Percentiles rank a stretch among this genome's conserved stretches.
These are phyloP conservation scores for Ammodytes dubius DNA, from an alignment of 2,113 vertebrate genomes.

Conservation along the genomic window DNA sequence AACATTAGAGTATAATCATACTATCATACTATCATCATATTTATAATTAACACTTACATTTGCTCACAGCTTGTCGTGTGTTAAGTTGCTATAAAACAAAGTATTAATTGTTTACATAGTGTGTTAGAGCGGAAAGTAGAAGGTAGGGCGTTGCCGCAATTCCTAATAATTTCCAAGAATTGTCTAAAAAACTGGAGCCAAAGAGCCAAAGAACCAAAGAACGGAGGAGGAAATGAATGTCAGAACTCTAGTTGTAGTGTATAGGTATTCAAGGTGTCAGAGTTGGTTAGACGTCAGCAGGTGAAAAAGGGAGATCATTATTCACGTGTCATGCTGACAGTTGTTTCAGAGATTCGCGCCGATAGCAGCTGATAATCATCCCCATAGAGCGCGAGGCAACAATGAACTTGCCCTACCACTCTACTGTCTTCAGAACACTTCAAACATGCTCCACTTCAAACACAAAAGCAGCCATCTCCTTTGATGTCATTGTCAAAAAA, in stretches of 20 bases:
- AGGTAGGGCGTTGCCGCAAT: background rate
- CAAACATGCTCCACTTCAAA: slow-evolving; percentile 84
- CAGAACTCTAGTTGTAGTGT: slow-evolving; percentile 57
- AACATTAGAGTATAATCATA: too few species aligned
- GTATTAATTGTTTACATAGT: background rate
- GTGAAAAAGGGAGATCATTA: slow-evolving; percentile 85
- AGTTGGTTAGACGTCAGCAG: slow-evolving; percentile 73
- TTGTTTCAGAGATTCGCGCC: slow-evolving; percentile 76
- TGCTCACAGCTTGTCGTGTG: background rate
- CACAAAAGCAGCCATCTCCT: slow-evolving; percentile 85
- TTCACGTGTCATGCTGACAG: slow-evolving; percentile 83
- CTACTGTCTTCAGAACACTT: slow-evolving; percentile 84
- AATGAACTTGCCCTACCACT: slow-evolving; percentile 83
- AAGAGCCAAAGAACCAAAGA: background rate
- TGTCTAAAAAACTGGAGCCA: slow-evolving; percentile 33
- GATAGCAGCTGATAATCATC: slow-evolving; percentile 84
- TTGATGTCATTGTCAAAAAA: slow-evolving; percentile 87
- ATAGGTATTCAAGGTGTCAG: slow-evolving; percentile 75
- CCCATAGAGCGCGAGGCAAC: slow-evolving; percentile 75
- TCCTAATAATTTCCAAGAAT: slow-evolving; percentile 37
- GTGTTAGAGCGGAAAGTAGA: background rate
- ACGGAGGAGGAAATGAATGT: slow-evolving; percentile 33
- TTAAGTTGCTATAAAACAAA: background rate
- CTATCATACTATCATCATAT: too few species aligned
- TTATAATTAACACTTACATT: background rate